These are phyloP conservation scores for Hesperia comma DNA, from an alignment of 2,888 invertebrate species.

Conservation along the genomic window DNA sequence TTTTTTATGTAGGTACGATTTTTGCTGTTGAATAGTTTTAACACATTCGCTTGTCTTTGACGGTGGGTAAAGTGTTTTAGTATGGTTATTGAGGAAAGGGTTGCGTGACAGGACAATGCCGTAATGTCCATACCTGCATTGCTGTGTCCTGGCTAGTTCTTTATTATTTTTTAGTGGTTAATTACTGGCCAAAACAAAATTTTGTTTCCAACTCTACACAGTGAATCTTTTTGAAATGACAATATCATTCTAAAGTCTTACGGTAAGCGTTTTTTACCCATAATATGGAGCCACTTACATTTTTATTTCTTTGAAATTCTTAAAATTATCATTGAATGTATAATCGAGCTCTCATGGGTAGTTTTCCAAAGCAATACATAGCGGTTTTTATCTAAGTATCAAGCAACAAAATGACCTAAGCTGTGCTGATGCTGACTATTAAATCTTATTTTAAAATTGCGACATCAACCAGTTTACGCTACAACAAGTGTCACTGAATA, in stretches of 20 bases:
- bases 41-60: not conserved
- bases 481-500: not conserved
- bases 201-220: constrained; percentile 38
- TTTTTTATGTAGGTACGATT: no score
- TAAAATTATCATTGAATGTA: no score
- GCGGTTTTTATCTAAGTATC: constrained; percentile 8
- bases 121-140: constrained; percentile 44
- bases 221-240: constrained; percentile 48
- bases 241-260: not conserved
- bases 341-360: not conserved
- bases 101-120: constrained; percentile 54
- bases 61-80: constrained; percentile 42
- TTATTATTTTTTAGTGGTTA: constrained; percentile 62
- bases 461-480: constrained; percentile 10
- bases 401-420: constrained; percentile 3
- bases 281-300: no score
- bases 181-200: constrained; percentile 65
- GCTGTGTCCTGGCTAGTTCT: constrained; percentile 50
- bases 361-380: not conserved
- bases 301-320: no score
- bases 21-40: not conserved
- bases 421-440: constrained; percentile 4
- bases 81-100: constrained; percentile 58
- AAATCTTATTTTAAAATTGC: constrained; percentile 17
- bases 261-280: no score